Conservation (phyloP, 2,888 invertebrate genomes). For the Shargacucullia verbasci region DNA sequence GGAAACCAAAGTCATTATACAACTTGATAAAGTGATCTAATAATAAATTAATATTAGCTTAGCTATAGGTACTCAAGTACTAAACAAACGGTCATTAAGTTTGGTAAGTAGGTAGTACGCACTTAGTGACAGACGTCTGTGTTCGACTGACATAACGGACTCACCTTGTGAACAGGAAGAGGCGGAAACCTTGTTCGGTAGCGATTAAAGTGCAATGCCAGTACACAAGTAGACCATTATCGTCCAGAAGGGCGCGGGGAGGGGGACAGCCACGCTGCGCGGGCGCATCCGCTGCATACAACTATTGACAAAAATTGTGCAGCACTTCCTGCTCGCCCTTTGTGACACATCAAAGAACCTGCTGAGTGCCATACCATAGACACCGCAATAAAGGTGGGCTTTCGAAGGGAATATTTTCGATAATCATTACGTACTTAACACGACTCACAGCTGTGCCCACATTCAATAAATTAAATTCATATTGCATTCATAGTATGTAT, state of each 20-base stretch:
- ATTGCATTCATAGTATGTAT: too few species aligned
- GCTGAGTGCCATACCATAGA: neutral
- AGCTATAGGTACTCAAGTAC: too few species aligned
- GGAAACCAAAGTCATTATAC: conserved; percentile 9
- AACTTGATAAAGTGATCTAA: conserved; percentile 9
- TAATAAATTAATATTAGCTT: conserved; percentile 9
- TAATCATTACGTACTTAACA: too few species aligned
- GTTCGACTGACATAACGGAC: conserved; percentile 21
- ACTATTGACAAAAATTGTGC: conserved; percentile 45
- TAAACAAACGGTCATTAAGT: neutral
- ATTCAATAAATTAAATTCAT: too few species aligned
- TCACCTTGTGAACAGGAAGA: conserved; percentile 35
- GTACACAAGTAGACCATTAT: conserved; percentile 33
- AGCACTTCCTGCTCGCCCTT: conserved; percentile 42
- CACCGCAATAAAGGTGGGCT: neutral
- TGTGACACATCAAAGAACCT: conserved; percentile 13
- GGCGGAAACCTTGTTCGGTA: conserved; percentile 38
- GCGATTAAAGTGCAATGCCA: conserved; percentile 35
- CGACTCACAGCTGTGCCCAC: conserved; percentile 11
- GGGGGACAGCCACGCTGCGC: conserved; percentile 16
- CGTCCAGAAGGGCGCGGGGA: neutral
- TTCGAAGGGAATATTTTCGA: neutral
- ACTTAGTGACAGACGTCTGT: neutral
- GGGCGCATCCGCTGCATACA: conserved; percentile 46
- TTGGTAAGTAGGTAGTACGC: neutral